Conservation (phyloP, 2,888 invertebrate genomes). For the Phragmatobia fuliginosa region DNA sequence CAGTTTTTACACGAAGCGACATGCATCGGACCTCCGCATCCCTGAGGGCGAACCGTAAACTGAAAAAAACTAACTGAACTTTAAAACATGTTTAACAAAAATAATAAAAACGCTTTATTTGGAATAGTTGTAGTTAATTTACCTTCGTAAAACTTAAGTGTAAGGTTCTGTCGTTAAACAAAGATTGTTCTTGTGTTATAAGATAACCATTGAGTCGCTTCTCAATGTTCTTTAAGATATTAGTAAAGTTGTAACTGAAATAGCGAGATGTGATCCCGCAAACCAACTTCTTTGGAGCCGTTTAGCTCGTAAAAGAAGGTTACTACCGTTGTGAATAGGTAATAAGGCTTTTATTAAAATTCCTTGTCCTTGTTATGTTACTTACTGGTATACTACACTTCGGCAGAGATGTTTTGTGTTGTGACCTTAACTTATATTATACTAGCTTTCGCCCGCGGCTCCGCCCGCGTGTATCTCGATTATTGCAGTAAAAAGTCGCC, state of each 20-base stretch:
- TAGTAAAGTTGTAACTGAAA: slow-evolving; percentile 71
- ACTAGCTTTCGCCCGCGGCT: too few relatives aligned
- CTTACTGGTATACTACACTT: slow-evolving; percentile 68
- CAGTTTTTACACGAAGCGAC: too few relatives aligned
- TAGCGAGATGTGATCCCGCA: slow-evolving; percentile 63
- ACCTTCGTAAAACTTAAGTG: not conserved
- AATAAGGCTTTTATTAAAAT: slow-evolving; percentile 86
- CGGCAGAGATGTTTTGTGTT: slow-evolving; percentile 72
- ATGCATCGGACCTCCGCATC: too few relatives aligned
- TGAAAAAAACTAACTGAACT: too few relatives aligned
- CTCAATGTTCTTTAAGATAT: slow-evolving; percentile 70
- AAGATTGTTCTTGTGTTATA: slow-evolving; percentile 56
- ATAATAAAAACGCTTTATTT: not conserved
- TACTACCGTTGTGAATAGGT: slow-evolving; percentile 82
- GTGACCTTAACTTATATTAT: slow-evolving; percentile 67
- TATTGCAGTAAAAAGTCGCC: too few relatives aligned
- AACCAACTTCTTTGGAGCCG: slow-evolving; percentile 69
- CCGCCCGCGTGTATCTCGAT: too few relatives aligned
- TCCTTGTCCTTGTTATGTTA: slow-evolving; percentile 82
- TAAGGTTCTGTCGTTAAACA: slow-evolving; percentile 35
- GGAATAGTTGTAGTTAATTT: not conserved
- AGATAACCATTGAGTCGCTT: slow-evolving; percentile 65
- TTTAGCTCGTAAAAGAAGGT: slow-evolving; percentile 80
- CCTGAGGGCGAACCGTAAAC: too few relatives aligned
- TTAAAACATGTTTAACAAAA: too few relatives aligned